Base-by-base conservation (phyloP, 2,888 invertebrate species). In the Mesorhabditis spiculigera region DNA sequence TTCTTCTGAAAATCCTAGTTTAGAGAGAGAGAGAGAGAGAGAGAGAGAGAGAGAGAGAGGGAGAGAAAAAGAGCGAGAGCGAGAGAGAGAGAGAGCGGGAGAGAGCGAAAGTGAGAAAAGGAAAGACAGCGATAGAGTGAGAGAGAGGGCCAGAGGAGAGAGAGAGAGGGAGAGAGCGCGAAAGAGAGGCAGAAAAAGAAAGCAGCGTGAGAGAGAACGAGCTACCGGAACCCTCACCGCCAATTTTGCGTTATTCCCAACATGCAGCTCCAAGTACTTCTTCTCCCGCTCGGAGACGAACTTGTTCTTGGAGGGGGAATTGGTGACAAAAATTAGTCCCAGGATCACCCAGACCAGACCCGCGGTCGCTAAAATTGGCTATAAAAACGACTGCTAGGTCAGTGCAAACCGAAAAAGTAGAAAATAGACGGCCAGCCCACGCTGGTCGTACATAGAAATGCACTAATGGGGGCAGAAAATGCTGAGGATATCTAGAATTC, bases 381-480 rank as follows among this genome's bases (percentile, higher is more conserved):
- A 13, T 50, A n/a, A 50, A 50, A 50, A 13, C n/a, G 10, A 50
- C 58, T 50, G n/a, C 8, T 50, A 50, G n/a, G n/a, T 50, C n/a
- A 13, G 58, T n/a, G 8, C 58, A 50, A 50, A 50, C 58, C 58
- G n/a, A 50, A 50, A n/a, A 50, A 50, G 58, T 50, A 50, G 58
- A 50, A 50, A 50, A 50, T 50, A 2, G 58, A 50, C n/a, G 58
- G 58, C 58, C 58, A 50, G 1, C 58, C 58, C 8, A 50, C 8
- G 58, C 8, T 50, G 58, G 10, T 50, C 58, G n/a, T 13, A n/a
- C 58, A 50, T 13, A 50, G 58, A 50, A 50, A 50, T n/a, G 58
- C 8, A n/a, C 58, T 50, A n/a, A 50, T 50, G 8, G n/a, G n/a
- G 10, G 58, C 8, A 50, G 58, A 50, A n/a, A 50, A 50, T 13